Evolutionary conservation across 2,113 vertebrate species (phyloP), one percentile per base, ranked within the genome.

Genomic region (Dipodomys ordii): DNA sequence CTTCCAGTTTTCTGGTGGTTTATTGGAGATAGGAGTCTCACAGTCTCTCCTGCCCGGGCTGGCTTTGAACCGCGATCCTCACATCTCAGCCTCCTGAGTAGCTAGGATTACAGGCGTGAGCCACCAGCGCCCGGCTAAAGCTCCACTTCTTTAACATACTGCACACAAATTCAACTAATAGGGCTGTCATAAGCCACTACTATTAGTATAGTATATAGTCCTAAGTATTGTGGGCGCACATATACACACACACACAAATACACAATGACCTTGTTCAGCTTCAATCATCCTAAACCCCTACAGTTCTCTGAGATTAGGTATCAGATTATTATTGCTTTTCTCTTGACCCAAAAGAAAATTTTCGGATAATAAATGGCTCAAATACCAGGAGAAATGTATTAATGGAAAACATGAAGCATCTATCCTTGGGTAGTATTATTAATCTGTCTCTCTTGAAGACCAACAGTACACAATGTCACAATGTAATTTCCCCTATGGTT

Each of bases 401-500:
- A 68, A 62, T 84, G 64, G 77, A 94, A 93, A 94, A 74, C 65
- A 80, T 15, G 3, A 95, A 80, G 64, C n/a, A 72, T 27, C 82
- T 89, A 77, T 49, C 25, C 30, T 65, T 67, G 71, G 20, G 49
- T 72, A 49, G 7, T 65, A 65, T 74, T 90, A 72, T 68, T 64
- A 30, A 62, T 83, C 72, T 65, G 20, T 93, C 92, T 68, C 35
- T 83, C 69, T 77, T 77, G 16, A 78, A n/a, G 32, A 89, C 65
- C 49, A 84, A 60, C 60, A 27, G 23, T 68, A 27, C 67, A 32
- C 35, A 94, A 80, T 73, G 13, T n/a, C 28, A 90, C 83, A 67
- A 85, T 80, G 18, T 76, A 32, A 91, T 91, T 97, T 96, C 69
- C 68, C 92, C 68, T 83, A 49, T 78, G 28, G 3, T 85, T 87